These are phyloP conservation scores for Lanius ludovicianus DNA, from an alignment of 2,113 vertebrate species.

Conservation along the genomic window DNA sequence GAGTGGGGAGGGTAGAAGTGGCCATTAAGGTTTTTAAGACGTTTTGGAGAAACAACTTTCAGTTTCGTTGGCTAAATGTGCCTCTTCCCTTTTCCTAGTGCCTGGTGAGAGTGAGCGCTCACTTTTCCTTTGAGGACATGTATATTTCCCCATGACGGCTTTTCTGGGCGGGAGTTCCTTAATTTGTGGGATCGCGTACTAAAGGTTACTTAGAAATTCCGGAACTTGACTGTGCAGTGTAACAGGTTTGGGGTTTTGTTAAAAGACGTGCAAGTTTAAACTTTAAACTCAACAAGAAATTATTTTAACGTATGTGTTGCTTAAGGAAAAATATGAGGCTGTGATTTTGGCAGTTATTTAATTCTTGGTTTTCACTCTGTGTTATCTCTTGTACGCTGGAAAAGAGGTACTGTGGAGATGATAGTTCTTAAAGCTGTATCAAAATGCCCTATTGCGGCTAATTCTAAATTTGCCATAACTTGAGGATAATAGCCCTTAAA, in stretches of 20 bases:
- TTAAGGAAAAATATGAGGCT: not conserved
- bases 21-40: not conserved
- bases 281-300: not conserved
- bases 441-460: not conserved
- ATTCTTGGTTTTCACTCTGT: not conserved
- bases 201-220: not conserved
- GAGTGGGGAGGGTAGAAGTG: not conserved
- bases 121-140: not conserved
- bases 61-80: not conserved
- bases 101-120: not conserved
- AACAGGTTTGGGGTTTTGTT: not conserved
- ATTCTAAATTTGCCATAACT: not conserved
- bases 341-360: accelerated
- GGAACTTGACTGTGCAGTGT: not conserved
- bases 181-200: accelerated
- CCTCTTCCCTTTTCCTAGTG: not conserved
- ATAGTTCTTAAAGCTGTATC: too few relatives aligned
- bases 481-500: not conserved
- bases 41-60: not conserved
- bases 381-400: not conserved
- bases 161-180: not conserved
- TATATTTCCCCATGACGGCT: accelerated
- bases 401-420: not conserved
- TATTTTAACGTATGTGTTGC: not conserved
- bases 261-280: not conserved